Base-by-base conservation (phyloP, 2,113 vertebrate species). In the Tetraodon nigroviridis region DNA sequence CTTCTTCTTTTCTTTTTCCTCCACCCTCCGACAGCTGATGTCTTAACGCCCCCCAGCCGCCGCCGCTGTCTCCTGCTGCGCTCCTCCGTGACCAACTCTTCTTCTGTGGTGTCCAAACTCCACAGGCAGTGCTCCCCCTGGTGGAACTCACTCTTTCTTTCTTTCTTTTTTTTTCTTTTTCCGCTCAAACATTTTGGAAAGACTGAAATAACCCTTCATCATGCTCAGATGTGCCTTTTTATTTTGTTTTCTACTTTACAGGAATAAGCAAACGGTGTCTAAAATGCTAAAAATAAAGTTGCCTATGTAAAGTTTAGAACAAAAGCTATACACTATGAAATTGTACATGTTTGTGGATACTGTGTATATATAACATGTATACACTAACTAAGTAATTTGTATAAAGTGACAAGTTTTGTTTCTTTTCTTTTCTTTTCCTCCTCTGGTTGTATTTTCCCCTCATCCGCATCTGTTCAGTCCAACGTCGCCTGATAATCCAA, bases 171-270 rank as follows among this genome's bases (percentile, higher is more conserved):
- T 55, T 37, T 61, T 44, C 24, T 55, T 37, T 61, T 44, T 21
- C 52, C 47, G 74, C 80, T 80, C 72, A 84, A 68, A 79, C 63
- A n/a, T 62, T 79, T 79, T 51, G 70, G 72, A 89, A 71, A 86
- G 84, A 82, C 76, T 84, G 73, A 81, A 84, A 84, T 80, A 87
- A 87, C 82, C 79, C 90, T 86, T 86, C 88, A 76, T 91, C 86
- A 84, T 79, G 88, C 82, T 93, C 93, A 87, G 90, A 94, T 92
- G 95, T 97, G 94, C 96, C 95, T 97, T 98, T 71, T 91, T 92
- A 88, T 93, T 91, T 90, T 75, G 59, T 88, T 88, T 87, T 89
- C 75, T 88, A 89, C 82, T 87, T 86, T 80, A 84, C 82, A 58
- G 83, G 88, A 75, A 86, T 84, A 85, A 86, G 86, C 85, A 73